phyloP scores from a whole-genome alignment of 2,113 vertebrate species.

The Macrotis lagotis region DNA sequence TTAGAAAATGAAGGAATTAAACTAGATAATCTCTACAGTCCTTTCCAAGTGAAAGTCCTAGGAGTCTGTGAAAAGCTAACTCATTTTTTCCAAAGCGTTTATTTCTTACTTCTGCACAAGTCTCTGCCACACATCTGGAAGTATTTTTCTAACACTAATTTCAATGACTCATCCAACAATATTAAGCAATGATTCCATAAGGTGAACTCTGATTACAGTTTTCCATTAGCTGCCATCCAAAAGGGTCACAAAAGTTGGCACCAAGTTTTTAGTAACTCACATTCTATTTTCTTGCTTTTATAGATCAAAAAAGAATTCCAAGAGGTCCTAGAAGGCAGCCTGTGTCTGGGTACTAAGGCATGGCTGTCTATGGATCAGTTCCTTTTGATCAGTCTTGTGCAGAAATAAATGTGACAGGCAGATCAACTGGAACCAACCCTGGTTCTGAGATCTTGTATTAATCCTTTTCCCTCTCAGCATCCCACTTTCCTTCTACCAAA shows the following conservation, averaged over 20 bases:
- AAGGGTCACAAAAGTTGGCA: slow-evolving; percentile 62
- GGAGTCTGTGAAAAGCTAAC: slow-evolving; percentile 45
- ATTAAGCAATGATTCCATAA: slow-evolving; percentile 79
- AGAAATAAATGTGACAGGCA: slow-evolving; percentile 14
- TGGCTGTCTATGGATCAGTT: slow-evolving; percentile 26
- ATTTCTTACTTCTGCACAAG: slow-evolving; percentile 72
- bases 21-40: not conserved
- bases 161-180: slow-evolving; percentile 74
- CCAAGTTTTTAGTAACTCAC: slow-evolving; percentile 28
- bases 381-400: not conserved
- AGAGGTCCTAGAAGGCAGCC: slow-evolving; percentile 20
- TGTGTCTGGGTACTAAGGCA: slow-evolving; percentile 32
- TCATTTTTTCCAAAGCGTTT: slow-evolving; percentile 59
- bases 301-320: not conserved
- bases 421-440: slow-evolving; percentile 21
- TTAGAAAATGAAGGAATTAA: not conserved
- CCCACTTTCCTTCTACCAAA: not conserved
- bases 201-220: slow-evolving; percentile 74
- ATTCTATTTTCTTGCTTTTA: slow-evolving; percentile 20
- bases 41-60: not conserved
- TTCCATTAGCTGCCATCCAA: slow-evolving; percentile 60
- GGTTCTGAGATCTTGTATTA: not conserved
- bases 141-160: slow-evolving; percentile 73
- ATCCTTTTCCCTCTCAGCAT: not conserved
- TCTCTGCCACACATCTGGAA: slow-evolving; percentile 77